Percentiles rank a stretch among this genome's conserved stretches.
phyloP scores from a whole-genome alignment of 2,113 vertebrate genomes.

The Thamnophis sirtalis region DNA sequence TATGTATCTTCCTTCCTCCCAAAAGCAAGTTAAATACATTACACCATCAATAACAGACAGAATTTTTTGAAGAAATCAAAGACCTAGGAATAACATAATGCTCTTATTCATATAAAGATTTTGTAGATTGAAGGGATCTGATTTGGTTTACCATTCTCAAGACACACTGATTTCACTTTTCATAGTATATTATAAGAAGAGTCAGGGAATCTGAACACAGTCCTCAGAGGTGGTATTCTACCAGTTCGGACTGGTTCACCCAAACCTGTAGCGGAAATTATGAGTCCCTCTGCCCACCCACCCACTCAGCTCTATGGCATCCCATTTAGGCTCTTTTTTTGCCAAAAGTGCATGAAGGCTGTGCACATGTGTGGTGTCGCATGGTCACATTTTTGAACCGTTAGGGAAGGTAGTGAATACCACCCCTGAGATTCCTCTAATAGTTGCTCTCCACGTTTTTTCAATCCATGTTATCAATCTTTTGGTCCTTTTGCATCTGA shows the following conservation, averaged over 20 bases:
- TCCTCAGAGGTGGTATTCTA: no score
- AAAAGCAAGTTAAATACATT: background rate
- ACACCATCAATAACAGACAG: background rate
- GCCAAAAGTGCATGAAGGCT: no score
- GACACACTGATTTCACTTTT: background rate
- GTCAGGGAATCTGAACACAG: no score
- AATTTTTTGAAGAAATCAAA: background rate
- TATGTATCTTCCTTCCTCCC: background rate
- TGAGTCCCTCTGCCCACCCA: no score
- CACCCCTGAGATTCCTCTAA: background rate
- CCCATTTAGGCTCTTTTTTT: no score
- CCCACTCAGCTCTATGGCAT: no score
- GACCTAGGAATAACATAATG: background rate
- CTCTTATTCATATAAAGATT: background rate
- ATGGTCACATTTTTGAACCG: no score
- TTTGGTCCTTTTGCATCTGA: conserved; percentile 31
- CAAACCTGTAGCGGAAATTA: no score
- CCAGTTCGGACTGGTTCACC: no score
- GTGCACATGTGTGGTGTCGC: no score
- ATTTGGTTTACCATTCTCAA: background rate
- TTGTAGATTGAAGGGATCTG: background rate
- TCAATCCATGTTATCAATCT: background rate
- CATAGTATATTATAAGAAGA: background rate
- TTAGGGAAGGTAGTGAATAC: no score
- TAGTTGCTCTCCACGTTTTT: background rate